Base-by-base conservation (phyloP, 2,113 vertebrate species). In the Daboia siamensis region DNA sequence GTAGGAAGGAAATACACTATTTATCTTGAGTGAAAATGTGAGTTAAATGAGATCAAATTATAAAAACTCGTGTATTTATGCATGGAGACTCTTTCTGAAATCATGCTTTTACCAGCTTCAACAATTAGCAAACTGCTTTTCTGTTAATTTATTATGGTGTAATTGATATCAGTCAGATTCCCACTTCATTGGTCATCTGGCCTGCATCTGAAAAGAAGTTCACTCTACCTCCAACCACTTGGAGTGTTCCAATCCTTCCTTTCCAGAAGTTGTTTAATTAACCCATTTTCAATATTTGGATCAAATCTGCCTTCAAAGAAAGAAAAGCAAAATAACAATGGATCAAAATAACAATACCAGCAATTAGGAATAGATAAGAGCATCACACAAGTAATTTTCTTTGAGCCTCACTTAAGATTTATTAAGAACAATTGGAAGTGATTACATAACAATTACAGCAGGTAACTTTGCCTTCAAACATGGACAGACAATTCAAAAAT, bases 1-100 rank as follows among this genome's bases (percentile, higher is more conserved):
- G 87, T 87, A 57, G 93, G 88, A 91, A 94, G 91, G 46, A 96
- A 94, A 86, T 64, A 33, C 15, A 94, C 90, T 92, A 23, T 23
- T 61, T 9, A 92, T 39, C 17, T 91, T 93, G 90, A 93, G 59
- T 95, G 93, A 94, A 93, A 86, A 33, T 74, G 90, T 91, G 39
- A 87, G 24, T 61, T 86, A 3, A 88, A 69, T 33, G 55, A 94
- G 33, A 87, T 93, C 89, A 85, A 3, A 59, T 80, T 91, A 85
- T 91, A 93, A 11, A 29, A 91, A 61, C 61, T 89, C 69, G 87
- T 94, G 93, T 91, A 90, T 61, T 29, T 33, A 9, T 86, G 0
- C 92, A 74, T 87, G 69, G 92, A 91, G 92, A 39, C 94, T 6
- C 69, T 23, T 93, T 86, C 90, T 86, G 88, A 64, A 90, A 92